These are phyloP conservation scores for Tanypteryx hageni DNA, from an alignment of 2,888 invertebrate genomes.

Conservation along the genomic window DNA sequence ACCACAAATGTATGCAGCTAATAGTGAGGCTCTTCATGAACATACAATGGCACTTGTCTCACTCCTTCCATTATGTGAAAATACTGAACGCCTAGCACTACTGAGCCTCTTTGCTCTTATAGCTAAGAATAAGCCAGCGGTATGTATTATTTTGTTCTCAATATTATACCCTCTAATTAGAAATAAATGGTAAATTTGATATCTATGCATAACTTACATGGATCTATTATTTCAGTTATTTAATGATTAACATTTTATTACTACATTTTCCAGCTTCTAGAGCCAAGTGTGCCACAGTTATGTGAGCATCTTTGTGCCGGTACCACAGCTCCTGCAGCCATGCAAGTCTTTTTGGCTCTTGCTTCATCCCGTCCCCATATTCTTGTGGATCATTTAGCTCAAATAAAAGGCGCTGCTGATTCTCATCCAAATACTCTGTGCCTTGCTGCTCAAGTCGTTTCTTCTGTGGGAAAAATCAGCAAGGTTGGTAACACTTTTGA, in stretches of 20 bases:
- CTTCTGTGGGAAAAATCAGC: slow-evolving; percentile 84
- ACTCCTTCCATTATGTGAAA: slow-evolving; percentile 89
- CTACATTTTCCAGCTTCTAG: slow-evolving; percentile 79
- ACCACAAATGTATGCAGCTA: slow-evolving; percentile 93
- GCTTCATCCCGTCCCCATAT: slow-evolving; percentile 83
- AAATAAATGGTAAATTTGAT: not conserved
- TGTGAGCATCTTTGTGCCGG: slow-evolving; percentile 84
- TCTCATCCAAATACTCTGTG: slow-evolving; percentile 81
- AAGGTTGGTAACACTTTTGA: slow-evolving; percentile 76
- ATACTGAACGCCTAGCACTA: slow-evolving; percentile 89
- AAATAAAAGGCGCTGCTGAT: slow-evolving; percentile 83
- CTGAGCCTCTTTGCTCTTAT: slow-evolving; percentile 89
- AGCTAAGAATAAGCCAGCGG: slow-evolving; percentile 87
- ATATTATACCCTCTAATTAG: not conserved
- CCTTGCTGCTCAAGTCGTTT: slow-evolving; percentile 83
- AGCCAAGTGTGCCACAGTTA: slow-evolving; percentile 88
- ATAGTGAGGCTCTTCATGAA: slow-evolving; percentile 90
- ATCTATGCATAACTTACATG: not conserved
- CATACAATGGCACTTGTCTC: slow-evolving; percentile 90
- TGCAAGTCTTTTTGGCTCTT: slow-evolving; percentile 87
- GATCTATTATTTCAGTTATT: not conserved
- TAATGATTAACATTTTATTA: not conserved
- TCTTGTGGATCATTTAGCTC: slow-evolving; percentile 83
- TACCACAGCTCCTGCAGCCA: slow-evolving; percentile 80
- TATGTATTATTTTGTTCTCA: slow-evolving; percentile 72